A percentile compares a stretch with the other conserved stretches of the same genome.
Evolutionary conservation across 2,888 invertebrate species (phyloP).

Genomic region (Bombylius discolor): DNA sequence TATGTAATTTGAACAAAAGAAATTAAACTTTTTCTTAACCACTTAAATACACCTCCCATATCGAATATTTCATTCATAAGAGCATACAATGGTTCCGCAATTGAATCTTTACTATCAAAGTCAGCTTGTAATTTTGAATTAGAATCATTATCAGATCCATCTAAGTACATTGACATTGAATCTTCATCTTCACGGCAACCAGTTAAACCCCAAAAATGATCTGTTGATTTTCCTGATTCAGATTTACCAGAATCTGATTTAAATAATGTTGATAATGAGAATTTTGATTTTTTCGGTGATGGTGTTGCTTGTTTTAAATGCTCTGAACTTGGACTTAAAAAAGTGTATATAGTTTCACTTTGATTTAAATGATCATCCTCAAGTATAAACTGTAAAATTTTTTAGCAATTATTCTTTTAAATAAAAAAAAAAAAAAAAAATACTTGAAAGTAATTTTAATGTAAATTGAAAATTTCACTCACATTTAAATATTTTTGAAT

Average conservation of each 20-base stretch:
- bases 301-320: conserved; percentile 67
- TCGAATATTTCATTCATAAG: conserved; percentile 83
- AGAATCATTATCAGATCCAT: conserved; percentile 42
- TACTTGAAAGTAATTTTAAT: background rate
- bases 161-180: conserved; percentile 57
- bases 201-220: conserved; percentile 41
- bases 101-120: conserved; percentile 62
- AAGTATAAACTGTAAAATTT: conserved; percentile 54
- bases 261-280: conserved; percentile 74
- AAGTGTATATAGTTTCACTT: conserved; percentile 80
- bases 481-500: conserved; percentile 80
- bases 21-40: conserved; percentile 75
- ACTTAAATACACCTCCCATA: conserved; percentile 76
- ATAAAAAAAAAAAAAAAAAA: conserved; percentile 6
- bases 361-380: conserved; percentile 77
- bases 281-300: conserved; percentile 72
- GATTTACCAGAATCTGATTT: conserved; percentile 50
- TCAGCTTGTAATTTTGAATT: conserved; percentile 35
- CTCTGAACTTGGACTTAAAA: conserved; percentile 84
- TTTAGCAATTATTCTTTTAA: background rate
- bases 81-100: conserved; percentile 81
- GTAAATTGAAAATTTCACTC: conserved; percentile 26
- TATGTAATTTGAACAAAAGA: conserved; percentile 85
- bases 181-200: conserved; percentile 60
- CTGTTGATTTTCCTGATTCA: conserved; percentile 20